Evolutionary conservation across 2,797 vertebrate species (phyloP).

Genomic region (Danio kyathit): DNA sequence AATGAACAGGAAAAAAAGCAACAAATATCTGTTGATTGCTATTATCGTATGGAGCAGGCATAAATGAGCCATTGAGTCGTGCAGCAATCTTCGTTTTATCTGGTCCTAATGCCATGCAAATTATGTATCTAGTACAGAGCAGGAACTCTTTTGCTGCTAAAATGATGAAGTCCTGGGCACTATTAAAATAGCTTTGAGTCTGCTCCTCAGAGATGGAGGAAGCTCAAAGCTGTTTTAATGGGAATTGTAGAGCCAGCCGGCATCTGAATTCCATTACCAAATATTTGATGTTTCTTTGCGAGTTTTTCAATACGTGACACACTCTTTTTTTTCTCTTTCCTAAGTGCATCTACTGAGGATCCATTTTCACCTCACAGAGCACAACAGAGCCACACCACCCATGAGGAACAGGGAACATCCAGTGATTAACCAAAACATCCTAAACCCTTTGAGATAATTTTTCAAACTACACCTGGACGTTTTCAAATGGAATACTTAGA

Average conservation of each 20-base stretch:
- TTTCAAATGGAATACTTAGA: slow-evolving; percentile 35
- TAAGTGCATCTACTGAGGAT: slow-evolving; percentile 54
- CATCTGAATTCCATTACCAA: slow-evolving; percentile 68
- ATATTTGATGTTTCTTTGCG: slow-evolving; percentile 65
- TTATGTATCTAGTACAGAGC: slow-evolving; percentile 60
- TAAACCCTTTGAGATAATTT: slow-evolving; percentile 12
- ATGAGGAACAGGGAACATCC: slow-evolving; percentile 27
- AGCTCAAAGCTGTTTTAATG: slow-evolving; percentile 68
- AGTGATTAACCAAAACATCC: slow-evolving; percentile 37
- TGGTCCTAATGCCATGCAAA: slow-evolving; percentile 61
- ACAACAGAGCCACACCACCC: slow-evolving; percentile 45
- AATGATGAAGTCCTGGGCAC: slow-evolving; percentile 65
- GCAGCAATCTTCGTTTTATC: slow-evolving; percentile 60
- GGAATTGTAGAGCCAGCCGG: slow-evolving; percentile 66
- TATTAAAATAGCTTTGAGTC: slow-evolving; percentile 66
- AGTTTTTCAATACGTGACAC: slow-evolving; percentile 66
- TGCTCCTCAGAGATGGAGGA: slow-evolving; percentile 57
- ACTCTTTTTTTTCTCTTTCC: slow-evolving; percentile 63
- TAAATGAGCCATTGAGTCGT: slow-evolving; percentile 58
- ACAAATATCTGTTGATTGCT: slow-evolving; percentile 66
- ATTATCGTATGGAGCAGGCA: slow-evolving; percentile 55
- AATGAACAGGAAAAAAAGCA: slow-evolving; percentile 62
- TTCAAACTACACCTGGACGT: slow-evolving; percentile 32
- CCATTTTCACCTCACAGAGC: slow-evolving; percentile 52
- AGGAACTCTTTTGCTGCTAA: slow-evolving; percentile 59